phyloP scores from a whole-genome alignment of 2,888 invertebrate genomes.

The Agrotis clavis region DNA sequence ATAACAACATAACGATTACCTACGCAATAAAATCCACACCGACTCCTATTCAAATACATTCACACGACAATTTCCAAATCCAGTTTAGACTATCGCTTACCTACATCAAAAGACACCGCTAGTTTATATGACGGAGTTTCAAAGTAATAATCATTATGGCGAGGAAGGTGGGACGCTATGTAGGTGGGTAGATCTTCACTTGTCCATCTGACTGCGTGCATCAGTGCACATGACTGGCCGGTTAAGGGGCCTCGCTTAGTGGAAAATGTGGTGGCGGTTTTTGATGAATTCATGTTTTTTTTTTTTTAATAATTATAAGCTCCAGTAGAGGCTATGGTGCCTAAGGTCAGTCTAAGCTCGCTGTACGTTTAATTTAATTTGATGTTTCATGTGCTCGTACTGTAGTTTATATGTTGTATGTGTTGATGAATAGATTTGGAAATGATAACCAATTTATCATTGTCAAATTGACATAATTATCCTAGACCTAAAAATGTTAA shows the following conservation, averaged over 20 bases:
- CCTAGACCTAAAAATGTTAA: too few species aligned
- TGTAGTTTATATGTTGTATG: too few species aligned
- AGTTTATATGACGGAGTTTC: conserved; percentile 52
- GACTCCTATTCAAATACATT: conserved; percentile 30
- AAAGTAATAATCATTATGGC: conserved; percentile 63
- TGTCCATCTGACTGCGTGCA: conserved; percentile 82
- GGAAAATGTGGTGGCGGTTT: conserved; percentile 33
- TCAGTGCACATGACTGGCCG: conserved; percentile 83
- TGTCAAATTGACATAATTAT: too few species aligned
- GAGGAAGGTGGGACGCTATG: conserved; percentile 71
- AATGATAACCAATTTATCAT: too few species aligned
- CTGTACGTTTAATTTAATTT: too few species aligned
- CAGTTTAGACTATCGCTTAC: conserved; percentile 49
- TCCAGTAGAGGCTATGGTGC: too few species aligned
- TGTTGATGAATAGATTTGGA: too few species aligned
- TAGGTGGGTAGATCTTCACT: conserved; percentile 84
- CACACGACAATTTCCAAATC: conserved; percentile 46
- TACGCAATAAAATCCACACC: conserved; percentile 16
- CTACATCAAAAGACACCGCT: conserved; percentile 56
- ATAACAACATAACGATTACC: conserved; percentile 9
- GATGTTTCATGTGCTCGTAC: too few species aligned
- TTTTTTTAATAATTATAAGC: too few species aligned
- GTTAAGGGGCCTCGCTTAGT: conserved; percentile 63
- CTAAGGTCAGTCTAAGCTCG: too few species aligned
- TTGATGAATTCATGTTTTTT: conserved; percentile 5